phyloP scores from a whole-genome alignment of 2,888 invertebrate genomes.

The Trichopoda pennipes region DNA sequence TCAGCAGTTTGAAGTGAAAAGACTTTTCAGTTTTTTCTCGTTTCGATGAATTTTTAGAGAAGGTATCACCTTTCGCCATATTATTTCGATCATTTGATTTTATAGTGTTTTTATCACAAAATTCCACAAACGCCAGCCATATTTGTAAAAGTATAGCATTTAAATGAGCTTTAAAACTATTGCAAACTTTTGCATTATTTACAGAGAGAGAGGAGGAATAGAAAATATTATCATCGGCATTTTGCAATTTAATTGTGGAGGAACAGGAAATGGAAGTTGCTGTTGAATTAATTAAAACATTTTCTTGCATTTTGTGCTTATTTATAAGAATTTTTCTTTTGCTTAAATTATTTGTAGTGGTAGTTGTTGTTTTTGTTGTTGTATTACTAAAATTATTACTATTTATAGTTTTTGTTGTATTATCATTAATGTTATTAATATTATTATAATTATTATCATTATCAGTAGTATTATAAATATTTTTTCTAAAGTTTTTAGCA shows the following conservation, averaged over 20 bases:
- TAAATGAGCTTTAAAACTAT: conserved; percentile 31
- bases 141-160: conserved; percentile 60
- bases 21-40: not conserved
- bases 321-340: conserved; percentile 52
- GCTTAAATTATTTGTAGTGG: conserved; percentile 61
- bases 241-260: not conserved
- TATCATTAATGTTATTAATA: conserved; percentile 28
- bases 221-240: not conserved
- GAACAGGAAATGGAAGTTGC: conserved; percentile 1
- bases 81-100: conserved; percentile 68
- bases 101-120: conserved; percentile 71
- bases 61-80: not conserved
- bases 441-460: conserved; percentile 35
- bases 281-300: conserved; percentile 11
- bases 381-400: conserved; percentile 58
- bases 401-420: conserved; percentile 49
- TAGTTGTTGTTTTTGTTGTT: conserved; percentile 49
- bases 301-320: conserved; percentile 49
- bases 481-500: conserved; percentile 73
- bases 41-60: conserved; percentile 9
- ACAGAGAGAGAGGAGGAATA: not conserved
- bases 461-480: conserved; percentile 47
- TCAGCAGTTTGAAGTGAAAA: conserved; percentile 68
- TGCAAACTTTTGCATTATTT: conserved; percentile 26
- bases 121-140: conserved; percentile 70